phyloP scores from a whole-genome alignment of 1,140 invertebrate genomes.

The Microplitis demolitor region DNA sequence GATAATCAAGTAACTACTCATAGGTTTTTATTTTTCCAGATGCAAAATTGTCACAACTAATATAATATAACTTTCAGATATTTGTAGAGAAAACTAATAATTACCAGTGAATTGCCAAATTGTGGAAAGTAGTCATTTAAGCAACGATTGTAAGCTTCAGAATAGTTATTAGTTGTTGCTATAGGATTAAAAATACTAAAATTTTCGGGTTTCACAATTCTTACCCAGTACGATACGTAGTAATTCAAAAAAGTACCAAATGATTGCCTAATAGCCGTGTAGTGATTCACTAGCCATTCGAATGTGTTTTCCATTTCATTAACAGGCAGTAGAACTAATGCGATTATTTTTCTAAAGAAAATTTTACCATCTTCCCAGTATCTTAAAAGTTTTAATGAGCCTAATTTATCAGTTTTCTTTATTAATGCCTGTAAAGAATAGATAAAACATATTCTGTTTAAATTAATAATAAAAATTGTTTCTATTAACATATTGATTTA shows the following conservation, averaged over 20 bases:
- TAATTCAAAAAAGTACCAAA: background rate
- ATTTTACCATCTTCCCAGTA: background rate
- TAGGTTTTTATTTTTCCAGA: too few species aligned
- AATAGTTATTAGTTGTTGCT: background rate
- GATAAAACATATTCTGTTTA: background rate
- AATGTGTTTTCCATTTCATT: background rate
- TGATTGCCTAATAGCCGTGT: background rate
- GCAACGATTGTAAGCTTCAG: background rate
- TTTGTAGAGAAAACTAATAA: background rate
- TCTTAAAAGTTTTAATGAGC: background rate
- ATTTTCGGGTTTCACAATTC: background rate
- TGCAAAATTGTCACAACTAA: too few species aligned
- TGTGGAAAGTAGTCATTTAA: background rate
- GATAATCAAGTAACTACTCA: too few species aligned
- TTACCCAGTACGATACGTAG: background rate
- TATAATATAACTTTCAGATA: too few species aligned
- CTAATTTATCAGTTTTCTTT: background rate
- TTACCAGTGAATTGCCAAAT: background rate
- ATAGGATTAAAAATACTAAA: background rate
- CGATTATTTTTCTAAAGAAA: background rate
- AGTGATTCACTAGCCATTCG: background rate
- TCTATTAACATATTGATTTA: background rate
- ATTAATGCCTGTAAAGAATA: background rate
- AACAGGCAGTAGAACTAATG: background rate
- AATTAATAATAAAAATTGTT: background rate